These are phyloP conservation scores for Riparia riparia DNA, from an alignment of 2,113 vertebrate genomes.

Conservation along the genomic window DNA sequence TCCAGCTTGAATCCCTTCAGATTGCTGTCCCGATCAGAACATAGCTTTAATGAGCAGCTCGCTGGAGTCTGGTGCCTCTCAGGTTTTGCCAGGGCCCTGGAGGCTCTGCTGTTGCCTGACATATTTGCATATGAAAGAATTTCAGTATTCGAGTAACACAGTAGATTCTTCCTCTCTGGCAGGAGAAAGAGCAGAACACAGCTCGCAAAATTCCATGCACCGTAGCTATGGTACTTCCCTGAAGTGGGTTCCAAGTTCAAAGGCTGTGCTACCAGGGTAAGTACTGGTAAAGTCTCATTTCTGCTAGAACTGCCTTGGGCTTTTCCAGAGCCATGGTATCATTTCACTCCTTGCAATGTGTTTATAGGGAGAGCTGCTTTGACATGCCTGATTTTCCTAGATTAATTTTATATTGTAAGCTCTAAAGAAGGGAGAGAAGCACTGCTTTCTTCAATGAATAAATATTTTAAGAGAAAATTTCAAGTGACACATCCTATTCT, in stretches of 20 bases:
- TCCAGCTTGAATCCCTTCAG: neutral
- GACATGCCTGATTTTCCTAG: neutral
- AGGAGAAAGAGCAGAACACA: conserved; percentile 1
- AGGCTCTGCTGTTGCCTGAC: conserved; percentile 51
- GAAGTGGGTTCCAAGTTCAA: conserved; percentile 4
- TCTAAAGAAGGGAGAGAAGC: neutral
- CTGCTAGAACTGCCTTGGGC: conserved; percentile 13
- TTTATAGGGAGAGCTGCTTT: neutral
- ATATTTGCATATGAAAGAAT: conserved; percentile 69
- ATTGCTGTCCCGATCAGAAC: conserved; percentile 15
- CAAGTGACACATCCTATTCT: neutral
- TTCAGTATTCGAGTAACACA: conserved; percentile 14
- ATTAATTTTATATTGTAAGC: neutral
- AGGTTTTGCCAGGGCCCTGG: conserved; percentile 52
- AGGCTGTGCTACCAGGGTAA: conserved; percentile 45
- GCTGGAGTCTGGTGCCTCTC: neutral
- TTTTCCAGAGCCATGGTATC: neutral
- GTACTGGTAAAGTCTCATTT: conserved; percentile 30
- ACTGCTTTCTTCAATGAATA: neutral
- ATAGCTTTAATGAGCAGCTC: conserved; percentile 49
- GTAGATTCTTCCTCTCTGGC: conserved; percentile 11
- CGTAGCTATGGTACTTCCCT: neutral
- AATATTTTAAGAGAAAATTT: conserved; percentile 16
- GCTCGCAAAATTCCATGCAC: neutral
- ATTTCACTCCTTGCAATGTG: neutral